Evolutionary conservation across 2,888 invertebrate species (phyloP).

Genomic region (Acanthosepion pharaonis): DNA sequence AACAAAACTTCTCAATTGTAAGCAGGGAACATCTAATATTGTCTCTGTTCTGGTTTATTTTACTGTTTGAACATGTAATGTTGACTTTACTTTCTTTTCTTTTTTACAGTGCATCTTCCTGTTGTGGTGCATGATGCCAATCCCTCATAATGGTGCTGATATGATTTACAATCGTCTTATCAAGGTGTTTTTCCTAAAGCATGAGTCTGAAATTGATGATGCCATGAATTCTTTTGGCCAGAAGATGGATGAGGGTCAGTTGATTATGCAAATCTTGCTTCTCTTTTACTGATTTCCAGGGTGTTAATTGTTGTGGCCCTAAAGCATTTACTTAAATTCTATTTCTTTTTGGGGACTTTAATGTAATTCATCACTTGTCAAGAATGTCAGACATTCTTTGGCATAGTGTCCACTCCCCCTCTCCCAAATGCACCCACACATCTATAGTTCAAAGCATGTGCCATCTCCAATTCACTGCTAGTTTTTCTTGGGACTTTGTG

Average conservation of each 20-base stretch:
- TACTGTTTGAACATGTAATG: too few relatives aligned
- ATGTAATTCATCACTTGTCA: background rate
- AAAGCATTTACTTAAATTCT: background rate
- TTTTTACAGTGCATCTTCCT: constrained; percentile 75
- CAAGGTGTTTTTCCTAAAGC: constrained; percentile 75
- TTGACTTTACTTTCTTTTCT: background rate
- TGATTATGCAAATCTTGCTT: background rate
- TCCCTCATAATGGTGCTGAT: constrained; percentile 75
- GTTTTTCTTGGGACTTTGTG: background rate
- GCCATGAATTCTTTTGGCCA: constrained; percentile 68
- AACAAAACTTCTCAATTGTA: too few relatives aligned
- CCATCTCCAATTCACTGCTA: background rate
- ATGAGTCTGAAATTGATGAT: constrained; percentile 74
- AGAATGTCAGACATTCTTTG: background rate
- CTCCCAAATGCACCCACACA: background rate
- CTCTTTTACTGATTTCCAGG: too few relatives aligned
- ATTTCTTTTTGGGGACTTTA: background rate
- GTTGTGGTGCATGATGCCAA: constrained; percentile 76
- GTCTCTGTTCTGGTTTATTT: too few relatives aligned
- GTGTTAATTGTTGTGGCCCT: background rate
- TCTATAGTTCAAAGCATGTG: background rate
- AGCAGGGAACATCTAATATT: too few relatives aligned
- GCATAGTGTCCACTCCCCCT: too few relatives aligned
- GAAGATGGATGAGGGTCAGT: constrained; percentile 66
- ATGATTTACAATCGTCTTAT: constrained; percentile 75